These are phyloP conservation scores for Indicator indicator DNA, from an alignment of 2,113 vertebrate genomes.

Conservation along the genomic window DNA sequence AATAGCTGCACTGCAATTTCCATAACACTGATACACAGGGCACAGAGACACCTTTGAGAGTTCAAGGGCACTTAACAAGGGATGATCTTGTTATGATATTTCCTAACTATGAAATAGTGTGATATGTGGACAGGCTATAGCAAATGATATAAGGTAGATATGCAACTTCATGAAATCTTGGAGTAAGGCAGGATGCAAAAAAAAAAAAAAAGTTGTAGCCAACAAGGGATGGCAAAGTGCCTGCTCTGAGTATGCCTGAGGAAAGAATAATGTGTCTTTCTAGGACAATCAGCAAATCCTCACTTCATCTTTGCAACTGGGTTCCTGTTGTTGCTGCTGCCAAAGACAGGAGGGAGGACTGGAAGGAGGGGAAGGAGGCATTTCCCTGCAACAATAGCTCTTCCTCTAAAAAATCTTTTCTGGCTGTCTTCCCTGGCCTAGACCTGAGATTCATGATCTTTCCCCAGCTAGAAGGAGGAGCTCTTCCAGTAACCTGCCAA, in stretches of 20 bases:
- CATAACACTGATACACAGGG: neutral
- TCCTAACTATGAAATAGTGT: neutral
- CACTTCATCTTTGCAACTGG: neutral
- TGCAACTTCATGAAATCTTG: neutral
- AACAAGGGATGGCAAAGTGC: neutral
- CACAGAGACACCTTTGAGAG: neutral
- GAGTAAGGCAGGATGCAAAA: neutral
- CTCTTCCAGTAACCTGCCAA: neutral
- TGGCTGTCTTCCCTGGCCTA: neutral
- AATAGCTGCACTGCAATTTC: neutral
- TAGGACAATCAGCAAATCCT: neutral
- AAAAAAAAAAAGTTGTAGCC: neutral
- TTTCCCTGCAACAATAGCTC: neutral
- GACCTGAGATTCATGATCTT: neutral
- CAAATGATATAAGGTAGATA: neutral
- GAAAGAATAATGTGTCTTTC: slow-evolving; percentile 20
- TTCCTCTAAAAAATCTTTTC: neutral
- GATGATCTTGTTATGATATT: neutral
- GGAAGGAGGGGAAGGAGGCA: neutral
- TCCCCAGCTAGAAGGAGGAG: neutral
- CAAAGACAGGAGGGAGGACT: neutral
- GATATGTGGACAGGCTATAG: neutral
- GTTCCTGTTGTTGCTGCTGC: neutral
- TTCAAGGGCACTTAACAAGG: neutral
- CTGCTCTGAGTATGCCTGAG: neutral